phyloP scores from a whole-genome alignment of 1,140 invertebrate genomes.

The Hycleus cichorii region DNA sequence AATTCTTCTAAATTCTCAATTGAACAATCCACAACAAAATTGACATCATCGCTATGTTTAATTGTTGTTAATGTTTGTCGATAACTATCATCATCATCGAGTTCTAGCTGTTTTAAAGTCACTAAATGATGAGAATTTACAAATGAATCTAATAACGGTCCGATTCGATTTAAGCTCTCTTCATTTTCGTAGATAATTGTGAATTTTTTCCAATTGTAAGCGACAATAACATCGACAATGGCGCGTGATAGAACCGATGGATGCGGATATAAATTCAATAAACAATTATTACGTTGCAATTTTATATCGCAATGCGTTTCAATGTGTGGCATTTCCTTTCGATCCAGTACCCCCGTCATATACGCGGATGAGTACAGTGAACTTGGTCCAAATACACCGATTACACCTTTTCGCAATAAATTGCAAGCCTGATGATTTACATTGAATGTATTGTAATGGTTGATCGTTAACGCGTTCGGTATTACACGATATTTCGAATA shows the following conservation, averaged over 20 bases:
- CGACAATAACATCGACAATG: constrained; percentile 59
- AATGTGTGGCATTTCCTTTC: constrained; percentile 81
- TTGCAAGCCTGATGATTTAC: constrained; percentile 41
- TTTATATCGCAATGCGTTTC: constrained; percentile 61
- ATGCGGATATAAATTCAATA: constrained; percentile 79
- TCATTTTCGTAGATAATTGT: constrained; percentile 79
- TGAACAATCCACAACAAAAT: constrained; percentile 73
- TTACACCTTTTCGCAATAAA: constrained; percentile 52
- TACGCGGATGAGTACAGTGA: constrained; percentile 56
- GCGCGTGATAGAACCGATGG: constrained; percentile 61
- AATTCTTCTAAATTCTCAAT: constrained; percentile 57
- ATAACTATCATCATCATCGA: constrained; percentile 47
- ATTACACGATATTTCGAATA: constrained; percentile 34
- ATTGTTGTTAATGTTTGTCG: constrained; percentile 51
- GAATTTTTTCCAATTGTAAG: constrained; percentile 73
- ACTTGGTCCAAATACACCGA: constrained; percentile 76
- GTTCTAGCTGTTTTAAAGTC: constrained; percentile 51
- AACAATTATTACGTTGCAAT: constrained; percentile 52
- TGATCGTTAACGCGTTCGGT: constrained; percentile 33
- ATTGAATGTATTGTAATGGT: constrained; percentile 40
- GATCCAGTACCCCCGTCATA: constrained; percentile 81
- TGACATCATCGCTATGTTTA: constrained; percentile 54
- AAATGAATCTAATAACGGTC: constrained; percentile 65
- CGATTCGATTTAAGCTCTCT: constrained; percentile 68
- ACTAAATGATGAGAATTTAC: constrained; percentile 48